Percentiles rank a stretch among this genome's conserved stretches.
These are phyloP conservation scores for Caenorhabditis sulstoni DNA, from an alignment of 2,888 invertebrate genomes.

Conservation along the genomic window DNA sequence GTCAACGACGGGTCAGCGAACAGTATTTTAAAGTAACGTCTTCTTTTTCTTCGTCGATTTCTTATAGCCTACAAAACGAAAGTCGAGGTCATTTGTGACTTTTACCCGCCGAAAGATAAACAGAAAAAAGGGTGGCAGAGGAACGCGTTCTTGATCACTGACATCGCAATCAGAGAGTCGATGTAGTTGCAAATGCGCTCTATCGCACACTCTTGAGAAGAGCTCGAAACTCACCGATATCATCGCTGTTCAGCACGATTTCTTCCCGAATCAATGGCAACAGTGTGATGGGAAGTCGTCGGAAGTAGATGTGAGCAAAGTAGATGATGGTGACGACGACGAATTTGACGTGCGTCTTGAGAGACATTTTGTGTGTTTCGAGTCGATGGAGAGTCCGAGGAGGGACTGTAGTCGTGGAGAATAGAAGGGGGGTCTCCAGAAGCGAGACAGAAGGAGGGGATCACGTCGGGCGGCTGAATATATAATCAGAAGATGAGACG, in stretches of 20 bases:
- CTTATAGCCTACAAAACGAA: too few species aligned
- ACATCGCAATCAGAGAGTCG: too few species aligned
- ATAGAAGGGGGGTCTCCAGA: not conserved
- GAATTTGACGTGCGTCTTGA: slow-evolving; percentile 53
- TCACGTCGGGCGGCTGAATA: slow-evolving; percentile 37
- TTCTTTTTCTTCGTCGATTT: not conserved
- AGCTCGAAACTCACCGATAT: slow-evolving; percentile 45
- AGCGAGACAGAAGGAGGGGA: slow-evolving; percentile 6
- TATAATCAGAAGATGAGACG: slow-evolving; percentile 42
- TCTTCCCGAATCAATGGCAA: slow-evolving; percentile 53
- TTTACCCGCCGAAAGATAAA: too few species aligned
- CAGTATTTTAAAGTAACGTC: too few species aligned
- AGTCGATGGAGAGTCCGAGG: slow-evolving; percentile 10
- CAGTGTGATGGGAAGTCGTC: slow-evolving; percentile 55
- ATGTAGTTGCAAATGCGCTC: too few species aligned
- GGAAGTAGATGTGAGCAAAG: slow-evolving; percentile 61
- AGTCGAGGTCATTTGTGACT: too few species aligned
- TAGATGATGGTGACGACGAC: slow-evolving; percentile 54
- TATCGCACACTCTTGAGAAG: too few species aligned
- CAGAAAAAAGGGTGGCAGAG: too few species aligned
- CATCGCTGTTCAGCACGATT: slow-evolving; percentile 54
- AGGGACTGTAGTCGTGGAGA: slow-evolving; percentile 48
- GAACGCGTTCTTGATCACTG: too few species aligned
- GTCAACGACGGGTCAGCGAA: too few species aligned
- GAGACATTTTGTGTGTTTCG: slow-evolving; percentile 22